Conservation (phyloP, 2,888 invertebrate genomes). For the Polietes domitor region DNA sequence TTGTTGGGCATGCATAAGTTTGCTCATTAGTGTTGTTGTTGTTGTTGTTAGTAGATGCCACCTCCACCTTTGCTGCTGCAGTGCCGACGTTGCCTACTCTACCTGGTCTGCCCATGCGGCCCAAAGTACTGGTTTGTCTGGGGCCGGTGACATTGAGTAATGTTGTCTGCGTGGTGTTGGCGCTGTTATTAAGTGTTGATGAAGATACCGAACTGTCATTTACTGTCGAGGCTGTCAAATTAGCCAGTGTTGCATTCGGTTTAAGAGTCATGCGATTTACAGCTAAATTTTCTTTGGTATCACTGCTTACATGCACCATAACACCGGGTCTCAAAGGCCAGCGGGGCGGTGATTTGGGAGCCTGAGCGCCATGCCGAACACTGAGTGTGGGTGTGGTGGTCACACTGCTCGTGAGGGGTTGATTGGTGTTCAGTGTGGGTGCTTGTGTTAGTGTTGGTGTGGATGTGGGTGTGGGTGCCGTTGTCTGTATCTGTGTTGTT, state of each 20-base stretch:
- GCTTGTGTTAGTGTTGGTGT: slow-evolving; percentile 29
- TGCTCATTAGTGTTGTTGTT: slow-evolving; percentile 35
- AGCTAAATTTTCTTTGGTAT: slow-evolving; percentile 88
- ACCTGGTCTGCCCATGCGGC: slow-evolving; percentile 55
- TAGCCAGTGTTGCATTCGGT: slow-evolving; percentile 67
- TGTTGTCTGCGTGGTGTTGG: slow-evolving; percentile 65
- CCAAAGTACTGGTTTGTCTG: slow-evolving; percentile 63
- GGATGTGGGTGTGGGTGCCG: slow-evolving; percentile 34
- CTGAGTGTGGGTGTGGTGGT: slow-evolving; percentile 62
- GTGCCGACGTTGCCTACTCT: slow-evolving; percentile 7
- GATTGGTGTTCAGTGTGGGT: slow-evolving; percentile 49
- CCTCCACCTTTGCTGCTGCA: slow-evolving; percentile 43
- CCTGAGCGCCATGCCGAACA: slow-evolving; percentile 67
- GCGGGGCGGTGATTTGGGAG: slow-evolving; percentile 82
- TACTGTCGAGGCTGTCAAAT: slow-evolving; percentile 69
- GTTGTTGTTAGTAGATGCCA: slow-evolving; percentile 48
- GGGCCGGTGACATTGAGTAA: slow-evolving; percentile 56
- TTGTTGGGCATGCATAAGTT: not conserved
- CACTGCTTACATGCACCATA: slow-evolving; percentile 88
- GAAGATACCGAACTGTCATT: slow-evolving; percentile 67
- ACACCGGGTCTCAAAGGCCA: slow-evolving; percentile 96
- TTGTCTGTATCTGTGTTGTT: slow-evolving; percentile 37
- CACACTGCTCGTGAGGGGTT: slow-evolving; percentile 65
- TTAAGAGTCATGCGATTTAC: slow-evolving; percentile 80
- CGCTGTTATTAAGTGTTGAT: slow-evolving; percentile 60